These are phyloP conservation scores for Sphecodes monilicornis DNA, from an alignment of 2,888 invertebrate species.

Conservation along the genomic window DNA sequence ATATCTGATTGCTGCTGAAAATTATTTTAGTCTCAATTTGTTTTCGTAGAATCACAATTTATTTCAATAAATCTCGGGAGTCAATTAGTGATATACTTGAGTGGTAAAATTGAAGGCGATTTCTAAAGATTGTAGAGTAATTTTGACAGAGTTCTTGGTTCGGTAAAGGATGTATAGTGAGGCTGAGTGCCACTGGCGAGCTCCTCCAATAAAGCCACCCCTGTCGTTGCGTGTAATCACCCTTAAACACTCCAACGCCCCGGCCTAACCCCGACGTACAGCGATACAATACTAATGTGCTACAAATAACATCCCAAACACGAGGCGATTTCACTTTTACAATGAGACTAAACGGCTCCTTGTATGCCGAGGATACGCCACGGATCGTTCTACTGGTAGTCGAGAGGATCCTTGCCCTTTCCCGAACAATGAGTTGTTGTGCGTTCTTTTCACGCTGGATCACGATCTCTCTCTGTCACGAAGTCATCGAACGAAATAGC, in stretches of 20 bases:
- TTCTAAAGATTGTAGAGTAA: background rate
- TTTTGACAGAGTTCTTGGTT: background rate
- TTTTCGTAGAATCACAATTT: background rate
- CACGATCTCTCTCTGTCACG: conserved; percentile 27
- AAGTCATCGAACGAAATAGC: conserved; percentile 53
- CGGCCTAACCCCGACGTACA: conserved; percentile 75
- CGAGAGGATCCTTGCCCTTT: conserved; percentile 66
- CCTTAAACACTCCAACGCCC: conserved; percentile 84
- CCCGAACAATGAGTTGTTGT: conserved; percentile 57
- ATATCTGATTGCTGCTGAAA: background rate
- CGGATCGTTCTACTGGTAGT: conserved; percentile 65
- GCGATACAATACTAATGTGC: conserved; percentile 84
- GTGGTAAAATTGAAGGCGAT: background rate
- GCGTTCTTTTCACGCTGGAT: conserved; percentile 41
- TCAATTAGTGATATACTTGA: background rate
- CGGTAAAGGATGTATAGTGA: background rate
- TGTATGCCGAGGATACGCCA: conserved; percentile 60
- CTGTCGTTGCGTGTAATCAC: conserved; percentile 84
- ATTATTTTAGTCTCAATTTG: background rate
- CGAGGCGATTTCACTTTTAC: conserved; percentile 82
- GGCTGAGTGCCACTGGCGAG: conserved; percentile 78
- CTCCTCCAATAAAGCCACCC: conserved; percentile 83
- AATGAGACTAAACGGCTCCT: conserved; percentile 73
- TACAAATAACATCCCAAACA: conserved; percentile 84
- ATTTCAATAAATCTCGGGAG: background rate